Evolutionary conservation across 2,888 invertebrate genomes (phyloP), one percentile per base, ranked within the genome.

Genomic region (Sminthurinus aureus): DNA sequence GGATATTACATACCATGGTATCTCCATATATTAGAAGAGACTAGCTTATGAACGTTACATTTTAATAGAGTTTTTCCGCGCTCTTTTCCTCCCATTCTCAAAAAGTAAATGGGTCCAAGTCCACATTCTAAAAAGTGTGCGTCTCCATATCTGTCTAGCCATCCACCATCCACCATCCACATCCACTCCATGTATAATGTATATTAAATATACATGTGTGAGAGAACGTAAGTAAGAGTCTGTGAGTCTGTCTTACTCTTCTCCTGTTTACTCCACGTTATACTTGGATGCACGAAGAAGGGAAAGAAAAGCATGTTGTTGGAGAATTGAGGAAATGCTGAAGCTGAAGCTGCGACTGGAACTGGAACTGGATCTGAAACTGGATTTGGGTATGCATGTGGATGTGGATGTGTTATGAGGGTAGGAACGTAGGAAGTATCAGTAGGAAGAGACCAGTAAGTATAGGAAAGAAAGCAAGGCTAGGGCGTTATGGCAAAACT

Each of bases 401-500:
- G 9, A 69, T 6, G n/a, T 11, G 67, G n/a, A 69, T 11, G 67
- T 64, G n/a, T 18, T 18, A n/a, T 18, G 64, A 64, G 64, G n/a
- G 64, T 3, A n/a, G n/a, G n/a, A 18, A 64, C 64, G 2, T 75
- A 6, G 52, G 76, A 58, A 22, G 50, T n/a, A 58, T 15, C 9
- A 58, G 58, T 58, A 58, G 58, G 9, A 58, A 26, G 58, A 20
- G 18, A 79, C 66, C 26, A 80, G 58, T 64, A 74, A 51, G 52
- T 71, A 24, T 20, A 24, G 1, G 24, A 1, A 22, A 22, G 24
- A 71, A 22, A 20, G 13, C 0, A 71, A 24, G 13, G 64, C 1
- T 50, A 69, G 51, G 38, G 71, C 52, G 11, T 67, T 81, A 85
- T 81, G 83, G 83, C 84, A 64, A 77, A 87, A 87, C 85, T 87